Conservation (phyloP, 1,140 invertebrate genomes). For the Pteromalus puparum region DNA sequence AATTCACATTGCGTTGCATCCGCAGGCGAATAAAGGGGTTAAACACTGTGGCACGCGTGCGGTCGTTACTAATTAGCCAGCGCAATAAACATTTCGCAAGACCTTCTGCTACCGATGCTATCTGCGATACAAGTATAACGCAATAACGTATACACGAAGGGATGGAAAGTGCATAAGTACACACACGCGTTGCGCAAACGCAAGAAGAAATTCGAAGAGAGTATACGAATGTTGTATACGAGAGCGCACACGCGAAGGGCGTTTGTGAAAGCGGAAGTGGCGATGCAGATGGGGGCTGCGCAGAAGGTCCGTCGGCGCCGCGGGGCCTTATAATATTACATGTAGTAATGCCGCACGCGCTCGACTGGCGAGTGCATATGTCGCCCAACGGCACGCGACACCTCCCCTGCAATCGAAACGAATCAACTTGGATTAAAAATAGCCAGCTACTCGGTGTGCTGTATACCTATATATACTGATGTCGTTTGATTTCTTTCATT, state of each 20-base stretch:
- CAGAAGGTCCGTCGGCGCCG: slow-evolving; percentile 35
- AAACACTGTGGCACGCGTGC: background rate
- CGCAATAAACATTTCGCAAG: slow-evolving; percentile 6
- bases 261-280: slow-evolving; percentile 23
- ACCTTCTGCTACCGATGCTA: background rate
- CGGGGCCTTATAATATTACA: background rate
- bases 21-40: background rate
- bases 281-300: slow-evolving; percentile 1
- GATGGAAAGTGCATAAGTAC: background rate
- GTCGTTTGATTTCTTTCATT: background rate
- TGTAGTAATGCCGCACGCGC: background rate
- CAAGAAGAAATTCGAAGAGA: background rate
- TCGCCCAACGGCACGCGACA: slow-evolving; percentile 25
- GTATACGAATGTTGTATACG: too few relatives aligned
- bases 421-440: slow-evolving; percentile 18
- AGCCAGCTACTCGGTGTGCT: background rate
- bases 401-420: slow-evolving; percentile 18
- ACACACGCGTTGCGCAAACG: background rate
- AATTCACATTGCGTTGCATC: too few relatives aligned
- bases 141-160: background rate
- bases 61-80: background rate
- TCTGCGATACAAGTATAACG: background rate
- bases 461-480: too few relatives aligned
- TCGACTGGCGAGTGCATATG: background rate
- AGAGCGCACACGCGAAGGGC: background rate